phyloP scores from a whole-genome alignment of 2,797 vertebrate species.

The Morelia viridis region DNA sequence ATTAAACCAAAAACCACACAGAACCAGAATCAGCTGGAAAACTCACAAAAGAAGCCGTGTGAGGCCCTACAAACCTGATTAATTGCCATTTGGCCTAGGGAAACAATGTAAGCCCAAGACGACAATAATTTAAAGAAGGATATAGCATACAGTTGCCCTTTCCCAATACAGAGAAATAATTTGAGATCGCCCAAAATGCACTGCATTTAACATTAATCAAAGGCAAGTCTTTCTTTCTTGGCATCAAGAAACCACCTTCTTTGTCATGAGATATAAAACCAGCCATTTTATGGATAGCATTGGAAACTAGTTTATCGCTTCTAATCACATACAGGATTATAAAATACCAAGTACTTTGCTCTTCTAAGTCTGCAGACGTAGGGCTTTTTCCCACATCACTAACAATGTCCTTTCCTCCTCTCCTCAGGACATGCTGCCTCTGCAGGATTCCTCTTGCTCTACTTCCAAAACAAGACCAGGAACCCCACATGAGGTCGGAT shows the following conservation, averaged over 20 bases:
- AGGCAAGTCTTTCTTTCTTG: conserved; percentile 34
- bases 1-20: conserved; percentile 36
- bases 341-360: conserved; percentile 50
- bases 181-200: conserved; percentile 29
- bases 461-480: not conserved
- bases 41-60: conserved; percentile 36
- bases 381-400: not conserved
- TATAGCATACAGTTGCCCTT: conserved; percentile 37
- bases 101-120: conserved; percentile 35
- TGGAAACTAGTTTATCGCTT: conserved; percentile 56
- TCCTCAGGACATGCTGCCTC: not conserved
- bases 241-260: conserved; percentile 41
- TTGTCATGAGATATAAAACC: conserved; percentile 55
- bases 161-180: conserved; percentile 31
- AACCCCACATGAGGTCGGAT: not conserved
- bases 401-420: not conserved
- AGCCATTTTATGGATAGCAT: conserved; percentile 44
- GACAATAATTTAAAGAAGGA: conserved; percentile 40
- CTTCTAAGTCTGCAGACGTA: conserved; percentile 54
- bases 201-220: conserved; percentile 43
- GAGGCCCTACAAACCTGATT: conserved; percentile 50
- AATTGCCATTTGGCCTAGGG: conserved; percentile 34
- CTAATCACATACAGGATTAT: conserved; percentile 55
- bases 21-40: conserved; percentile 38
- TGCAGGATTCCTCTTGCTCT: not conserved